These are phyloP conservation scores for Rhorus exstirpatorius DNA, from an alignment of 2,888 invertebrate species.

Conservation along the genomic window DNA sequence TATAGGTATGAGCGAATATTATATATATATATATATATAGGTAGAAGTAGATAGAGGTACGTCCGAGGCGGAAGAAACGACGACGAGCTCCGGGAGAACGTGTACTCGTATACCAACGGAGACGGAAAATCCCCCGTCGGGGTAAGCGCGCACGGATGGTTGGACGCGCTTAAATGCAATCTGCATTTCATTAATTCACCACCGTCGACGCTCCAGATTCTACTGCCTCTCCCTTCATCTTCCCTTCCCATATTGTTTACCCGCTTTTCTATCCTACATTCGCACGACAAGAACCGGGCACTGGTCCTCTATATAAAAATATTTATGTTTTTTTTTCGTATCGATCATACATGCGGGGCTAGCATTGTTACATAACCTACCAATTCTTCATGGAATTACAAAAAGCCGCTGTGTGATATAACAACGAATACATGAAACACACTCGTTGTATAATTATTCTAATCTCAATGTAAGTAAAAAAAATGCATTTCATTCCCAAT, in stretches of 20 bases:
- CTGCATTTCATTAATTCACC: slow-evolving; percentile 83
- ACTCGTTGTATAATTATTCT: neutral
- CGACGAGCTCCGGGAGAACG: slow-evolving; percentile 72
- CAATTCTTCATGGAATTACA: neutral
- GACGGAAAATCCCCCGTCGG: slow-evolving; percentile 71
- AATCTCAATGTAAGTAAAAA: no score
- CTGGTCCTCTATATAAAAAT: neutral
- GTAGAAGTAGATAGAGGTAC: slow-evolving; percentile 39
- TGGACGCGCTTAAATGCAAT: slow-evolving; percentile 81
- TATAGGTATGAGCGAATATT: slow-evolving; percentile 28
- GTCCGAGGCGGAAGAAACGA: slow-evolving; percentile 78
- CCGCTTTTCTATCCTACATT: slow-evolving; percentile 40
- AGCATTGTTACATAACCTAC: neutral
- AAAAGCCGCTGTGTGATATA: no score
- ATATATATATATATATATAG: slow-evolving; percentile 28
- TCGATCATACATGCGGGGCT: neutral
- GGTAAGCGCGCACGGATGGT: slow-evolving; percentile 72
- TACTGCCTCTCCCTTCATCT: slow-evolving; percentile 59
- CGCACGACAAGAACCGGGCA: slow-evolving; percentile 33
- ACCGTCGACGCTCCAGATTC: slow-evolving; percentile 73
- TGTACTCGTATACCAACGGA: slow-evolving; percentile 72
- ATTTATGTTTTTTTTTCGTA: neutral
- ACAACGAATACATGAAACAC: neutral
- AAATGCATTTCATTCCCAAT: neutral
- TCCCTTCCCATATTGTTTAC: slow-evolving; percentile 44